Base-by-base conservation (phyloP, 2,888 invertebrate species). In the Tachystola acroxantha region DNA sequence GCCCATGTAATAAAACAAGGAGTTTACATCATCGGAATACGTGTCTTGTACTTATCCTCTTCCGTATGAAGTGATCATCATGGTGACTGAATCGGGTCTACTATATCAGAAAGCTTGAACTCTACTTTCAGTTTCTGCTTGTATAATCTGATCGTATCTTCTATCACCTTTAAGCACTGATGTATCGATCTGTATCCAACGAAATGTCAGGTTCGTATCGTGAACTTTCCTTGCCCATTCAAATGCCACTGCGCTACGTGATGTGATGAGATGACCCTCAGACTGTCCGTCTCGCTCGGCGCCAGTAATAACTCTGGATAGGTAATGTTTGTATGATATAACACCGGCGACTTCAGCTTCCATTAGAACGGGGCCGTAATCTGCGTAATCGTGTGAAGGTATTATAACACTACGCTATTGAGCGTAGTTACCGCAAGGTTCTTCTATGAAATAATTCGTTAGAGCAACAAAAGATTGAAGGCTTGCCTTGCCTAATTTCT, bases 401-500 rank as follows among this genome's bases (percentile, higher is more conserved):
- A 71, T 70, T 67, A 73, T 72, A 64, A 61, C 63, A 66, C 63
- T 55, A 59, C 58, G 59, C 67, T 74, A 72, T 75, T 77, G 71
- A 75, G 63, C 66, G 57, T 60, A 57, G 72, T 62, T 63, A 65
- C 65, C 58, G 61, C 84, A 82, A 85, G 82, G 81, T 77, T 79
- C 67, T 68, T 66, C 67, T 67, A 57, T 64, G 71, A 72, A 74
- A 59, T 70, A 67, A 78, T 75, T 70, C 63, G 69, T 72, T 70
- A 64, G 60, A 65, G 64, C 57, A 76, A 82, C 79, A 79, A 81
- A 81, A 80, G 73, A 71, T 73, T 74, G 71, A 72, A 76, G 70
- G 70, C 69, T 80, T 76, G 70, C 72, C 69, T 80, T 76, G 70
- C 72, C 75, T 75, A 74, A 81, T 78, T 76, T 81, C 76, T 71